Conservation (phyloP, 1,140 invertebrate genomes). For the Orussus abietinus region DNA sequence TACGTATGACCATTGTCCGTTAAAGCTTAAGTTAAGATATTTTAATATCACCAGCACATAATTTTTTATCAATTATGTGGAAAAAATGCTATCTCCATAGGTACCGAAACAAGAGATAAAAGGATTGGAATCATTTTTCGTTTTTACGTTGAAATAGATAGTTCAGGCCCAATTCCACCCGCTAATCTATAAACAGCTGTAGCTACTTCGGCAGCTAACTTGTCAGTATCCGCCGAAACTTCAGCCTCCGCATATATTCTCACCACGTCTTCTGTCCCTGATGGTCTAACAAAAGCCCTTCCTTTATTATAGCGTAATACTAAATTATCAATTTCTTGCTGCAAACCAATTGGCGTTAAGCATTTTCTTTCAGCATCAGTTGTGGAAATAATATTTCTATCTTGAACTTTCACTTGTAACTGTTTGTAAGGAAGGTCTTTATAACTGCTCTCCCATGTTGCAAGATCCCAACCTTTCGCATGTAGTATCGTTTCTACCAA, state of each 20-base stretch:
- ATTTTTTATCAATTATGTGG: too few species aligned
- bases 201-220: conserved; percentile 72
- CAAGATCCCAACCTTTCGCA: conserved; percentile 71
- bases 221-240: conserved; percentile 67
- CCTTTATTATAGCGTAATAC: conserved; percentile 68
- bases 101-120: too few species aligned
- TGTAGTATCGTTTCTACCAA: conserved; percentile 89
- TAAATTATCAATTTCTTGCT: conserved; percentile 73
- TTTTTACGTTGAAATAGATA: conserved; percentile 17
- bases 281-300: conserved; percentile 89
- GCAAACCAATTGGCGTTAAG: conserved; percentile 75
- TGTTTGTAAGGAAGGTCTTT: conserved; percentile 83
- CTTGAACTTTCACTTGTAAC: conserved; percentile 83
- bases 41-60: too few species aligned
- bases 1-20: too few species aligned
- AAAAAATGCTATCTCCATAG: too few species aligned
- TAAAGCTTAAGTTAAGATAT: too few species aligned
- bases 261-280: conserved; percentile 96
- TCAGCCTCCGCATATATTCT: conserved; percentile 94
- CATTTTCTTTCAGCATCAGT: conserved; percentile 81
- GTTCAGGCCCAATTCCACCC: conserved; percentile 62
- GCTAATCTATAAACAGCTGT: conserved; percentile 71
- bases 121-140: too few species aligned
- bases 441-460: conserved; percentile 79
- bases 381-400: conserved; percentile 80